Evolutionary conservation across 2,797 vertebrate species (phyloP), one percentile per base, ranked within the genome.

Genomic region (Dicrostonyx torquatus): DNA sequence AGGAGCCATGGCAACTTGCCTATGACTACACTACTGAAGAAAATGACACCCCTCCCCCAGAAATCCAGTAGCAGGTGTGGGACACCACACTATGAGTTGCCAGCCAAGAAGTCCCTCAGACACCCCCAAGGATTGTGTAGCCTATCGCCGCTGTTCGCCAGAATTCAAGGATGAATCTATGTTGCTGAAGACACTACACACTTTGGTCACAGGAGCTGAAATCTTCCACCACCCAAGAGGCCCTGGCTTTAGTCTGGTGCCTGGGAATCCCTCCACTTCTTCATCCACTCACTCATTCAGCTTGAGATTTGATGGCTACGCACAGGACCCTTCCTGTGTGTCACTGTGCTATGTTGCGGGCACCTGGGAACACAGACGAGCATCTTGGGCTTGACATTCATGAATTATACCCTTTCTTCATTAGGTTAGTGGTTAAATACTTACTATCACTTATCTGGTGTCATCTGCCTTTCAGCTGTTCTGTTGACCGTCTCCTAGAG

Each of bases 271-370:
- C 29, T 34, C 14, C 29, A 6, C 14, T 17, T 48, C 68, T 64
- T 90, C 60, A 2, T 5, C 6, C 12, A 14, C 31, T n/a, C n/a
- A 60, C 26, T 82, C 37, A 29, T 60, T 43, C 18, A 18, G 29
- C 40, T 83, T 50, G 43, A 14, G 22, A 55, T 9, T 83, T 37
- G 1, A 29, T 31, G 34, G 20, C n/a, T 68, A 18, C 5, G 4
- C 12, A 1, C 0, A 0, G 62, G 43, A 1, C 10, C 6, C 1
- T 20, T 29, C 4, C 18, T n/a, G 0, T 2, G 1, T 0, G 2
- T 3, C 40, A 9, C 66, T 1, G 3, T 24, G 6, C 72, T 68
- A 0, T 60, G 29, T 66, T 24, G 34, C 1, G 22, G 34, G 50
- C 10, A 70, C 1, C 37, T 3, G 2, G 37, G 82, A 48, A 34